Evolutionary conservation across 2,888 invertebrate genomes (phyloP), one percentile per base, ranked within the genome.

Genomic region (Hydriomena furcata): DNA sequence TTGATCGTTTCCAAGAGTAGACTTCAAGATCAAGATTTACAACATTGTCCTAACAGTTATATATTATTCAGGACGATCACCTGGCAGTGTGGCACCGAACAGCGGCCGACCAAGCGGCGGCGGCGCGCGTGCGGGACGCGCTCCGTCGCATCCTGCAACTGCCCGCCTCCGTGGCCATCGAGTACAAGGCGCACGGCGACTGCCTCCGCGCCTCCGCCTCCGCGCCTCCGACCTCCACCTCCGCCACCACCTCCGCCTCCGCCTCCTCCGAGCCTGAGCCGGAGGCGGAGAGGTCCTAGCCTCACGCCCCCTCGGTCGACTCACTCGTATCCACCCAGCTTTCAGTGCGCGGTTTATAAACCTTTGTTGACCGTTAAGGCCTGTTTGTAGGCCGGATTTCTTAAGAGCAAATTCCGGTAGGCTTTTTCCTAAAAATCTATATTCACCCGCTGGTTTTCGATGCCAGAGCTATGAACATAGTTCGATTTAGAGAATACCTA

Each of bases 11-110:
- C n/a, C n/a, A n/a, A n/a, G n/a, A n/a, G n/a, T n/a, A n/a, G n/a
- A n/a, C n/a, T n/a, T n/a, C n/a, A n/a, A n/a, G n/a, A n/a, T n/a
- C n/a, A n/a, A n/a, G n/a, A n/a, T n/a, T n/a, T n/a, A n/a, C n/a
- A n/a, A n/a, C n/a, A n/a, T n/a, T n/a, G n/a, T n/a, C n/a, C n/a
- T n/a, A n/a, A n/a, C n/a, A n/a, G n/a, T n/a, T n/a, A 17, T 17
- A 4, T 4, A 4, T 17, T 17, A 2, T 4, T 2, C 17, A 97
- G 96, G 99, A 99, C 89, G 99, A 98, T 80, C 95, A 98, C 79
- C 93, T 99, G 73, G 97, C 98, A 62, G 94, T 99, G 71, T 99
- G 99, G 99, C 99, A 99, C 89, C 94, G 96, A 83, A 98, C 97
- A 64, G 97, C 99, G 43, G 93, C 95, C 60, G 98, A 99, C 91